Conservation (phyloP, 2,113 vertebrate genomes). For the Apodemus speciosus region DNA sequence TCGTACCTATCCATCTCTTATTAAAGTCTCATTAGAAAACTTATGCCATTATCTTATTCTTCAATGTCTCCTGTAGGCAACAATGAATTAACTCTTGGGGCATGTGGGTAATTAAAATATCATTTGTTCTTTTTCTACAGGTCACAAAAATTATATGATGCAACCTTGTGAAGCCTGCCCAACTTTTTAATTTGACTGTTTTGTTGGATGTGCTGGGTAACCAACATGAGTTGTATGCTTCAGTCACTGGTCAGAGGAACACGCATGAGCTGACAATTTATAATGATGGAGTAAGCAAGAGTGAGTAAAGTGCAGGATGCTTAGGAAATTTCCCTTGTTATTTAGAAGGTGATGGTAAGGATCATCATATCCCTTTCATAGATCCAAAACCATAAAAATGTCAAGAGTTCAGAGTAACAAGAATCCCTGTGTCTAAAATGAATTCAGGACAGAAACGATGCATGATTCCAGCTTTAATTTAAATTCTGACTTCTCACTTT, state of each 20-base stretch:
- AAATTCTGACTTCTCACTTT: background rate
- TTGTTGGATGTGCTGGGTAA: background rate
- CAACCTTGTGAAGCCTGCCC: background rate
- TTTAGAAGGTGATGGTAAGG: background rate
- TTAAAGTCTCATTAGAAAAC: background rate
- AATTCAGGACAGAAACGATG: background rate
- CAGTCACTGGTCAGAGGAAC: background rate
- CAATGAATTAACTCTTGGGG: background rate
- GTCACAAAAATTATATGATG: background rate
- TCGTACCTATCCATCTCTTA: background rate
- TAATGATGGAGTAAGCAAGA: background rate
- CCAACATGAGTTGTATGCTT: background rate
- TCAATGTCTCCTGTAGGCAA: background rate
- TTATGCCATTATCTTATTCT: background rate
- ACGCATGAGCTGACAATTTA: background rate
- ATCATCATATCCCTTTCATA: background rate
- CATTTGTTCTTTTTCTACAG: background rate
- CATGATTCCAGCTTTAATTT: background rate
- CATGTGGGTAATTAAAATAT: background rate
- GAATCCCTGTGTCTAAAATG: background rate
- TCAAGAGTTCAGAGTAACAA: conserved; percentile 19
- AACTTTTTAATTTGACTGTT: background rate
- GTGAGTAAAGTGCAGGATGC: background rate
- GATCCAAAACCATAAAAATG: background rate
- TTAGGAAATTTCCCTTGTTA: background rate